Evolutionary conservation across 2,113 vertebrate species (phyloP).

Genomic region (Tautogolabrus adspersus): DNA sequence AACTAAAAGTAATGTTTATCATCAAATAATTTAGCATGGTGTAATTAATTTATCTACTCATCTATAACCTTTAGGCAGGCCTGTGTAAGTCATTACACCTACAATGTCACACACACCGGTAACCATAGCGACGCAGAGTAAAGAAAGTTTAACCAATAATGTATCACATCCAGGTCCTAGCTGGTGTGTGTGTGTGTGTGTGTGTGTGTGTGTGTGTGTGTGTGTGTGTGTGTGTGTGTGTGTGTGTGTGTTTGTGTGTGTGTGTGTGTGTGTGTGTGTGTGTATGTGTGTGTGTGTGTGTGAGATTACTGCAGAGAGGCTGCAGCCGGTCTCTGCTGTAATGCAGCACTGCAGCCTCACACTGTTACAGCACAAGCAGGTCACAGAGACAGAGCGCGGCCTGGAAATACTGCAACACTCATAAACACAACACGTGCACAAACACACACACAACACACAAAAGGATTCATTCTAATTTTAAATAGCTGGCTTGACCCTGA

Average conservation of each 20-base stretch:
- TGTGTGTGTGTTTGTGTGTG: too few species aligned
- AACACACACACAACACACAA: too few species aligned
- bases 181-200: slow-evolving; percentile 27
- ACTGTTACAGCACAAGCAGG: slow-evolving; percentile 40
- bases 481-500: too few species aligned
- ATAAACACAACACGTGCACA: neutral
- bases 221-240: too few species aligned
- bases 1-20: neutral
- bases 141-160: slow-evolving; percentile 28
- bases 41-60: slow-evolving; percentile 21
- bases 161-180: neutral
- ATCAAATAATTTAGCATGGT: slow-evolving; percentile 9
- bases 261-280: too few species aligned
- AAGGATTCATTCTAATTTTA: too few species aligned
- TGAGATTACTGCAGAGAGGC: slow-evolving; percentile 62
- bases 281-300: slow-evolving; percentile 34
- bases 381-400: slow-evolving; percentile 26
- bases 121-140: slow-evolving; percentile 5
- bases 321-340: slow-evolving; percentile 65
- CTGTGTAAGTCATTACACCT: slow-evolving; percentile 17
- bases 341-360: slow-evolving; percentile 64
- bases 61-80: slow-evolving; percentile 19
- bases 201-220: neutral
- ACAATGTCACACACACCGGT: neutral
- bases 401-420: slow-evolving; percentile 40